A percentile compares a stretch with the other conserved stretches of the same genome.
Conservation (phyloP, 2,113 vertebrate species). For the Fregetta grallaria region DNA sequence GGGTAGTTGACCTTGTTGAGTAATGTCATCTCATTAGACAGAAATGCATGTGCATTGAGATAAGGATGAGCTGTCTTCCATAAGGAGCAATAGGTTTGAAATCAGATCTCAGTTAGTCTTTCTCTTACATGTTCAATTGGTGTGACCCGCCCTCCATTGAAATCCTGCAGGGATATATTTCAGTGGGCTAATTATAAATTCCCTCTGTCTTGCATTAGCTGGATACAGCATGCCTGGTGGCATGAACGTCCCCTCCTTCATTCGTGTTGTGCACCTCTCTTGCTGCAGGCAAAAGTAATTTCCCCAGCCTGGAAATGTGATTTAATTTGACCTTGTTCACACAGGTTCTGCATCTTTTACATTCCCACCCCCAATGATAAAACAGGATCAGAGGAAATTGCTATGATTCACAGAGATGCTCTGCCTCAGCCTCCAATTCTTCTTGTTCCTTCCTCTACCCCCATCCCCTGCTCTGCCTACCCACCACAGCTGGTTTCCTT, state of each 20-base stretch:
- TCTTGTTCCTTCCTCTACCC: conserved; percentile 1
- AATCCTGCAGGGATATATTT: conserved; percentile 49
- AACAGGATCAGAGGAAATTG: conserved; percentile 61
- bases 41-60: not conserved
- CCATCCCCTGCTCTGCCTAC: not conserved
- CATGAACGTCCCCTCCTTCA: conserved; percentile 42
- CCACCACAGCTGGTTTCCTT: not conserved
- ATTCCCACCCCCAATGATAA: conserved; percentile 56
- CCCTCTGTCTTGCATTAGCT: conserved; percentile 46
- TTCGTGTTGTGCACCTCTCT: conserved; percentile 52
- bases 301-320: conserved; percentile 70
- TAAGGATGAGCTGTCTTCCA: not conserved
- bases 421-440: conserved; percentile 10
- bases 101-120: conserved; percentile 20
- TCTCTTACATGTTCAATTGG: not conserved
- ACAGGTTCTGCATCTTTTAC: conserved; percentile 65
- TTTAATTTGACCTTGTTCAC: conserved; percentile 74
- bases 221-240: conserved; percentile 52
- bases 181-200: conserved; percentile 66
- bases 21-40: conserved; percentile 1
- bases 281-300: conserved; percentile 75
- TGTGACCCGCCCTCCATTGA: not conserved
- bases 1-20: not conserved
- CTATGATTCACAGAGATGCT: conserved; percentile 53
- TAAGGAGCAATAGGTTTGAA: conserved; percentile 2